A percentile compares a stretch with the other conserved stretches of the same genome.
Evolutionary conservation across 2,888 invertebrate species (phyloP).

Genomic region (Oxycera nigricornis): DNA sequence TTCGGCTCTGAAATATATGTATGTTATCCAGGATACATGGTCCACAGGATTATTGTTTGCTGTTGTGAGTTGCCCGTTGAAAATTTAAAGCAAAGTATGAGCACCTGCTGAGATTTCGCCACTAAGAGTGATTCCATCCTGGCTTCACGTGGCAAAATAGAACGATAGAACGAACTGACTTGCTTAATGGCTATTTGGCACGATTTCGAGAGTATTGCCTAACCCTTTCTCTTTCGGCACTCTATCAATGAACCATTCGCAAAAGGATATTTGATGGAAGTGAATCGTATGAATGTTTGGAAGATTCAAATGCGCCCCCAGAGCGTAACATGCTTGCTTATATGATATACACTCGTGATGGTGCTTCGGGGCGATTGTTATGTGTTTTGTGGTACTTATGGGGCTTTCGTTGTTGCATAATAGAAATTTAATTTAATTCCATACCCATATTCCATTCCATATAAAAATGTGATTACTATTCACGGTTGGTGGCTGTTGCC

Average conservation of each 20-base stretch:
- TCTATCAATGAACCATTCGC: neutral
- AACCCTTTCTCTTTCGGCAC: no score
- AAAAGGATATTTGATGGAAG: slow-evolving; percentile 21
- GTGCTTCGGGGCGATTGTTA: neutral
- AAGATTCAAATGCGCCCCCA: slow-evolving; percentile 19
- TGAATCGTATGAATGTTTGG: slow-evolving; percentile 5
- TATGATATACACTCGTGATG: neutral
- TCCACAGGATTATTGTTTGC: slow-evolving; percentile 13
- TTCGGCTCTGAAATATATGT: slow-evolving; percentile 7
- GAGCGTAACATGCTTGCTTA: neutral
- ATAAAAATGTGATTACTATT: slow-evolving; percentile 13
- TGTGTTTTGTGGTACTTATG: slow-evolving; percentile 7
- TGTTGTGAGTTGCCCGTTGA: neutral
- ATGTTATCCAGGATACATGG: neutral
- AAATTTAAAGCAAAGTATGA: neutral
- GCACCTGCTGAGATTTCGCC: no score
- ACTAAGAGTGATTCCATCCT: no score
- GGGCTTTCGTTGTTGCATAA: slow-evolving; percentile 4
- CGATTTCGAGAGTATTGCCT: no score
- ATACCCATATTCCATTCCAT: no score
- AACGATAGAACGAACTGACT: no score
- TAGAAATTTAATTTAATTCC: slow-evolving; percentile 26
- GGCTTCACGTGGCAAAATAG: no score
- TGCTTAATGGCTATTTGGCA: no score
- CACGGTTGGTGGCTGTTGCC: neutral